Evolutionary conservation across 2,797 vertebrate species (phyloP), one percentile per base, ranked within the genome.

Genomic region (Sebastes alutus): DNA sequence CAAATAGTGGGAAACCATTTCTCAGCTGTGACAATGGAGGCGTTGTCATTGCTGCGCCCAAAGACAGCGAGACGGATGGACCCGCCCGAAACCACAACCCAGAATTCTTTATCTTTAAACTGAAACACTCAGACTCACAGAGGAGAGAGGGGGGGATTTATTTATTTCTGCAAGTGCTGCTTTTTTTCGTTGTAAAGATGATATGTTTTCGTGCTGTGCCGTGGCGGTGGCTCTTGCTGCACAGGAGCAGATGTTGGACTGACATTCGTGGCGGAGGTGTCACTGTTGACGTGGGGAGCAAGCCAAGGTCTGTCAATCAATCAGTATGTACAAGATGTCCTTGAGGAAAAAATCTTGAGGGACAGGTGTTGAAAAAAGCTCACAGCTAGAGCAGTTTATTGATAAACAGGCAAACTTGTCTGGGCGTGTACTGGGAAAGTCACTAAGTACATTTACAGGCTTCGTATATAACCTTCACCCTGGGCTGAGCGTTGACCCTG

Each of bases 1-100:
- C 92, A 93, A 94, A 95, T 94, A 82, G 87, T 73, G 73, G 78
- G 72, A 88, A 88, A 87, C 86, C 78, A 86, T 92, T 93, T 90
- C 91, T 94, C 92, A 88, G 74, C 89, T 29, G 77, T 90, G 91
- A 92, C 91, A 93, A 89, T 84, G 81, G 82, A 84, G 90, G 85
- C 73, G 66, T 77, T 81, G 81, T 90, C 87, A 82, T 67, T 78
- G 85, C 77, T 5, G 75, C 58, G 5, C 49, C 76, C 62, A 65
- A 76, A 91, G 84, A 92, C 83, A 77, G 74, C 56, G 72, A 89
- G 86, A 90, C 52, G 70, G 81, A 90, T 87, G 77, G 81, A 90
- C 88, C 72, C 74, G 18, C 66, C 63, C 56, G 2, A 66, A 83
- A 70, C 88, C 72, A 46, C 61, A 58, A 56, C 52, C 79, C 77